Evolutionary conservation across 2,888 invertebrate genomes (phyloP).

Genomic region (Nezara viridula): DNA sequence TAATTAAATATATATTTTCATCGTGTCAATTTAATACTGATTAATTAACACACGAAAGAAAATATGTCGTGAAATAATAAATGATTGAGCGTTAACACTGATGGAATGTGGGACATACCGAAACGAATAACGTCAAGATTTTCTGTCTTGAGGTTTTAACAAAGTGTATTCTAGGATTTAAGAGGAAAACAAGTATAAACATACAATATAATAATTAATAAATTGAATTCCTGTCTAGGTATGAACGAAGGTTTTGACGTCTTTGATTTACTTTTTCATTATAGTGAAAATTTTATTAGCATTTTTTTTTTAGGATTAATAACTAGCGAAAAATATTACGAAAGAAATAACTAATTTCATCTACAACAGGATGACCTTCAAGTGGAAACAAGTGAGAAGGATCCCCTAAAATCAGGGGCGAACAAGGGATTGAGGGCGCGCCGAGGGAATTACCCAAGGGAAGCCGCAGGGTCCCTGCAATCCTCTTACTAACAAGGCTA

Average conservation of each 20-base stretch:
- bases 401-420: not conserved
- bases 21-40: not conserved
- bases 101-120: not conserved
- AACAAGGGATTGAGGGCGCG: conserved; percentile 8
- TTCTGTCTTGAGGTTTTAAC: not conserved
- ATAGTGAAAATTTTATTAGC: too few relatives aligned
- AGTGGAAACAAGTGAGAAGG: not conserved
- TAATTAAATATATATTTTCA: not conserved
- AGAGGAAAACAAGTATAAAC: not conserved
- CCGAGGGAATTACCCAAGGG: not conserved
- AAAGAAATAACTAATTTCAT: not conserved
- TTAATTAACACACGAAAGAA: not conserved
- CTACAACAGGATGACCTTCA: not conserved
- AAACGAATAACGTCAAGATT: not conserved
- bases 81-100: not conserved
- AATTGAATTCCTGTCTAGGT: not conserved
- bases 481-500: conserved; percentile 18
- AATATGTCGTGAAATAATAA: not conserved
- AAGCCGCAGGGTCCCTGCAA: conserved; percentile 19
- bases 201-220: not conserved
- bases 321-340: too few relatives aligned
- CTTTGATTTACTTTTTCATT: too few relatives aligned
- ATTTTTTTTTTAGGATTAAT: too few relatives aligned
- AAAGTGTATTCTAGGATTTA: not conserved
- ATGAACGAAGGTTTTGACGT: not conserved